phyloP scores from a whole-genome alignment of 2,888 invertebrate genomes.

The Cremastobaeus sp. region DNA sequence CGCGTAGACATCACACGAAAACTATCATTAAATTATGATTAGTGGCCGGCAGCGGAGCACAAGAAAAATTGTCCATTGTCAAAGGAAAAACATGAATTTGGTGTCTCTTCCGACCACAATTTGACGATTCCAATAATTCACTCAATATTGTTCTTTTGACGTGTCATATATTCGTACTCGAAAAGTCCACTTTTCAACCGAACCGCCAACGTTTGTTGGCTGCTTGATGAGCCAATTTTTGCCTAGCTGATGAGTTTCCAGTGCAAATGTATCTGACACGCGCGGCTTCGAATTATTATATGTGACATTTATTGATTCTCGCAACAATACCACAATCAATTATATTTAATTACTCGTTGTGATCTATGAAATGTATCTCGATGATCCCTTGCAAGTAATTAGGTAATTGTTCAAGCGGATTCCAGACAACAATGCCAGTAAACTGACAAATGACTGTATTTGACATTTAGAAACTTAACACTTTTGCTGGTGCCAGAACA shows the following conservation, averaged over 20 bases:
- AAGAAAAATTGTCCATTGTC: constrained; percentile 51
- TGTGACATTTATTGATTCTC: no score
- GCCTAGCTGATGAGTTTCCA: no score
- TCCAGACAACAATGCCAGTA: constrained; percentile 30
- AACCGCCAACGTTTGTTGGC: no score
- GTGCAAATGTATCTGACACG: no score
- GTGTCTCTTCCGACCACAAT: constrained; percentile 11
- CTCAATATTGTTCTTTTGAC: constrained; percentile 41
- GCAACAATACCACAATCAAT: no score
- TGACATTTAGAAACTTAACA: constrained; percentile 33
- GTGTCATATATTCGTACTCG: no score
- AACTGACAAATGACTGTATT: constrained; percentile 41
- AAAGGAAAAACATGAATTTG: constrained; percentile 28
- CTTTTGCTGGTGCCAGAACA: constrained; percentile 7
- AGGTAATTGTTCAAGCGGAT: constrained; percentile 4
- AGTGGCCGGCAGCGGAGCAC: constrained; percentile 34
- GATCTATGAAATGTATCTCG: no score
- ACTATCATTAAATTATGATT: constrained; percentile 57
- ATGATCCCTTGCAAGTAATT: no score
- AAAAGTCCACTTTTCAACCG: no score
- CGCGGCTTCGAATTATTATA: no score
- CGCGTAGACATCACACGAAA: constrained; percentile 44
- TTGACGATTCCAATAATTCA: constrained; percentile 39
- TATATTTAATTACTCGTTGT: no score
- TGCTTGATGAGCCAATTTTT: no score